Evolutionary conservation across 2,113 vertebrate species (phyloP), one percentile per base, ranked within the genome.

Genomic region (Cheirogaleus medius): DNA sequence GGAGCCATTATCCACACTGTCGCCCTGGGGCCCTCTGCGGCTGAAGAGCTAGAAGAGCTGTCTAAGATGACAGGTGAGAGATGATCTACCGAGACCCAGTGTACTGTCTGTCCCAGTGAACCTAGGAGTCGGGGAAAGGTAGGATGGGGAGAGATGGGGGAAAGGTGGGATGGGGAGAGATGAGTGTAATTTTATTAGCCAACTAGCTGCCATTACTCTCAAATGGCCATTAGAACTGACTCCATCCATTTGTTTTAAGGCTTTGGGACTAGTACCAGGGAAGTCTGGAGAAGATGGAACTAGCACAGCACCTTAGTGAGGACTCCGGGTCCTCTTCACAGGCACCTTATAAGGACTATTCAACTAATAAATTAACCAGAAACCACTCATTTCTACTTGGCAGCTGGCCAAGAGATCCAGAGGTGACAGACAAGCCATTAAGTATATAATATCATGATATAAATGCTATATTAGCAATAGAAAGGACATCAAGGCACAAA

Each of bases 1-100:
- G 98, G 98, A 23, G 97, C 98, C 39, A 77, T 98, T 80, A 97
- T 99, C 69, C 98, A 99, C 82, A 98, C 98, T 0, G 93, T 99
- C 4, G 98, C 98, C 37, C 86, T 99, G 29, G 99, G 98, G 23
- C 91, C 96, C 1, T 83, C 68, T 15, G 98, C 98, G 4, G 98
- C 97, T 4, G 6, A 18, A 83, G 97, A 97, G 78, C 87, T 99
- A 3, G 98, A 98, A 81, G 20, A 96, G 3, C 93, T 99, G 32
- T 97, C 98, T 11, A 68, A 90, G 52, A 91, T 98, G 97, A 99
- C 99, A 97, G 99, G 98, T 98, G 71, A 98, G 80, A 64, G 4
- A 15, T 8, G 58, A 9, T 6, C 25, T 23, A 18, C 4, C 2
- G 13, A 27, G 52, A 29, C 39, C 71, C 20, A 14, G 1, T 23